These are phyloP conservation scores for Callyntrura sp. DNA, from an alignment of 2,888 invertebrate species.

Conservation along the genomic window DNA sequence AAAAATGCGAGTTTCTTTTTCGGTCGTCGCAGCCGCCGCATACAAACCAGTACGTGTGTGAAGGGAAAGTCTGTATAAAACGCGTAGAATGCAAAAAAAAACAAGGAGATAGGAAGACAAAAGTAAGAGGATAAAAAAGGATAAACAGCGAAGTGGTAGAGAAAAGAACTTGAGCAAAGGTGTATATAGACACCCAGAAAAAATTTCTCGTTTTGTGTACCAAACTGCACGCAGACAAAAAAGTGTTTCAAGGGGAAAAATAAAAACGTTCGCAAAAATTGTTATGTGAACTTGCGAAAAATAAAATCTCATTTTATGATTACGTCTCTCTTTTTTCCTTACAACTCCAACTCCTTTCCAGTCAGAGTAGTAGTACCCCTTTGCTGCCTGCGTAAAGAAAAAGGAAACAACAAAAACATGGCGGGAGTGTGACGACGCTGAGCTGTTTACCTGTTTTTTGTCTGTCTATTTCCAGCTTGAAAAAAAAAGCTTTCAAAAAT, in stretches of 20 bases:
- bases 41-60: neutral
- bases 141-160: too few relatives aligned
- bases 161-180: neutral
- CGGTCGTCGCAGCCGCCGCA: neutral
- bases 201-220: neutral
- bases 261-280: conserved; percentile 15
- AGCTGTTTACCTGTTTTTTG: neutral
- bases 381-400: neutral
- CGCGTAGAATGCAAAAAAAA: neutral
- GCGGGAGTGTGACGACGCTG: too few relatives aligned
- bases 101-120: neutral
- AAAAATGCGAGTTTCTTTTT: conserved; percentile 50
- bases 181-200: neutral
- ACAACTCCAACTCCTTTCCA: neutral
- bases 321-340: neutral
- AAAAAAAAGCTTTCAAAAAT: neutral
- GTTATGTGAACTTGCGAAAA: conserved; percentile 5
- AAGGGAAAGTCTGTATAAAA: neutral
- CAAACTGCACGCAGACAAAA: neutral
- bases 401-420: neutral
- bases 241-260: neutral
- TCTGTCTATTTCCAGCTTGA: neutral
- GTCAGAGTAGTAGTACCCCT: neutral
- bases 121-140: too few relatives aligned
- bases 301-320: conserved; percentile 20